A percentile compares a stretch with the other conserved stretches of the same genome.
These are phyloP conservation scores for Zonitis immaculata DNA, from an alignment of 2,888 invertebrate genomes.

Conservation along the genomic window DNA sequence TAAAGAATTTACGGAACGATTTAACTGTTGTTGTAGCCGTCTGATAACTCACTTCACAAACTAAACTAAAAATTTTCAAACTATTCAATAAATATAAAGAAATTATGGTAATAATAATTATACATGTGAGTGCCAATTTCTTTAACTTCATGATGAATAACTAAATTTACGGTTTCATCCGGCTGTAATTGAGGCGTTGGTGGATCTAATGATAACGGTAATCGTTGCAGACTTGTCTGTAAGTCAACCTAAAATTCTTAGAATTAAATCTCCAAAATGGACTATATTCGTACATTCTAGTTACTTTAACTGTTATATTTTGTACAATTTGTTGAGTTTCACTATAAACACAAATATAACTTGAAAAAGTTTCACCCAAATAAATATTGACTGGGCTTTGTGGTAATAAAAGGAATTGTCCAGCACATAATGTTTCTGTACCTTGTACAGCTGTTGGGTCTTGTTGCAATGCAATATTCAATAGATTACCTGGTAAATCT, in stretches of 20 bases:
- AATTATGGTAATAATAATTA: slow-evolving; percentile 37
- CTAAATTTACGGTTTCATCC: slow-evolving; percentile 86
- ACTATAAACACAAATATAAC: slow-evolving; percentile 96
- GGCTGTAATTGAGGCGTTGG: slow-evolving; percentile 60
- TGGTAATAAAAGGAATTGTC: slow-evolving; percentile 87
- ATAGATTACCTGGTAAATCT: slow-evolving; percentile 77
- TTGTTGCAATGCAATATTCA: slow-evolving; percentile 71
- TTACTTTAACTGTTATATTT: slow-evolving; percentile 77
- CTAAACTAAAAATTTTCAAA: slow-evolving; percentile 61
- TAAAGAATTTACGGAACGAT: slow-evolving; percentile 95
- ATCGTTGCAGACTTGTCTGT: slow-evolving; percentile 86
- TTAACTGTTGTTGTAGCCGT: slow-evolving; percentile 69
- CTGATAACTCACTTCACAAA: slow-evolving; percentile 92
- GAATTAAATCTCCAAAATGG: background rate
- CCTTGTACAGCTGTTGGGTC: slow-evolving; percentile 81
- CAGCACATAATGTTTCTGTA: slow-evolving; percentile 76
- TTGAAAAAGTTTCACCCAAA: slow-evolving; percentile 96
- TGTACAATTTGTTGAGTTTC: slow-evolving; percentile 81
- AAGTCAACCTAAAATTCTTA: slow-evolving; percentile 68
- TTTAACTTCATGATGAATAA: slow-evolving; percentile 98
- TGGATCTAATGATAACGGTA: slow-evolving; percentile 69
- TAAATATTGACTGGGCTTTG: slow-evolving; percentile 98
- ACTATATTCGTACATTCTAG: background rate
- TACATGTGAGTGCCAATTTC: slow-evolving; percentile 97
- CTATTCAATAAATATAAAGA: background rate